These are phyloP conservation scores for Leucoraja ocellata DNA, from an alignment of 2,797 vertebrate genomes.

Conservation along the genomic window DNA sequence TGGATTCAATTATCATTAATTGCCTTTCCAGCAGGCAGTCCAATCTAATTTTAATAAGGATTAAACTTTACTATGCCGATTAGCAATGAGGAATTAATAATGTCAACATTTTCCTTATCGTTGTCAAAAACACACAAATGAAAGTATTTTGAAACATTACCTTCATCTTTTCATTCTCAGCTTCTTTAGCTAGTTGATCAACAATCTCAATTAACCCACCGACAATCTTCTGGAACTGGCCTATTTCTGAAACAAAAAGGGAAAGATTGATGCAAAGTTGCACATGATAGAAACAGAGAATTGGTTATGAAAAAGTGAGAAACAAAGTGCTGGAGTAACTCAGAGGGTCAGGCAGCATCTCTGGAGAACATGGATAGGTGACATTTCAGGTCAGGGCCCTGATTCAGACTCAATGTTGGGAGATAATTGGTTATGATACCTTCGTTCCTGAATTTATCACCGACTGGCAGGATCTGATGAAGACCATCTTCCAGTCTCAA, in stretches of 20 bases:
- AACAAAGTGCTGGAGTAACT: no score
- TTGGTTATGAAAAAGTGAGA: not conserved
- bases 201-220: slow-evolving; percentile 79
- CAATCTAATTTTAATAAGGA: not conserved
- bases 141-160: slow-evolving; percentile 51
- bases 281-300: not conserved
- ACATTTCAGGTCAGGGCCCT: no score
- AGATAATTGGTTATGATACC: not conserved
- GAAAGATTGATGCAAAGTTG: not conserved
- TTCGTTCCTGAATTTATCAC: no score
- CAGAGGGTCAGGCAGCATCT: no score
- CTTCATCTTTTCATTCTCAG: slow-evolving; percentile 93
- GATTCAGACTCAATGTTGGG: no score
- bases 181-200: slow-evolving; percentile 82
- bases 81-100: not conserved
- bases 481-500: no score
- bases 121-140: not conserved
- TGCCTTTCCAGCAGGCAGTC: not conserved
- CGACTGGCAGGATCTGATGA: not conserved
- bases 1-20: not conserved
- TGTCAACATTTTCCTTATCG: not conserved
- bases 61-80: not conserved
- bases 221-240: slow-evolving; percentile 87
- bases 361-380: no score
- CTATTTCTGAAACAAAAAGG: slow-evolving; percentile 68